Conservation (phyloP, 2,113 vertebrate genomes). For the Gnathonemus longibarbis region DNA sequence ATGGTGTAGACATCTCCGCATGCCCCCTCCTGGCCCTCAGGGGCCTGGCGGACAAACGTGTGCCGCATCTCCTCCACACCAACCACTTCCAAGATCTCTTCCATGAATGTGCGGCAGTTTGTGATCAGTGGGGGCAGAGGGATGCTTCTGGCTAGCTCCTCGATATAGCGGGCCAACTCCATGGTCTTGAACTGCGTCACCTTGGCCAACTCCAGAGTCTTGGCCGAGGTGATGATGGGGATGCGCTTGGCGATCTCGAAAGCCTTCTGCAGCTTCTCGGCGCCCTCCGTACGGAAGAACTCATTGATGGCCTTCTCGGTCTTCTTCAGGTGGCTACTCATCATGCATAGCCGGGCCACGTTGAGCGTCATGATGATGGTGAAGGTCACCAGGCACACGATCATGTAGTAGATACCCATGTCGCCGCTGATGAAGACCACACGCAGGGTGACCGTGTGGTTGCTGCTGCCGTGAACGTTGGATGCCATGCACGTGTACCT, state of each 20-base stretch:
- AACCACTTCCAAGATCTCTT: conserved; percentile 95
- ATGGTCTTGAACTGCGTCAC: conserved; percentile 99
- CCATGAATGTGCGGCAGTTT: conserved; percentile 99
- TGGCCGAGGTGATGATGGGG: conserved; percentile 96
- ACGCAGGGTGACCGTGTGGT: conserved; percentile 86
- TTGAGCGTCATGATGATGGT: conserved; percentile 92
- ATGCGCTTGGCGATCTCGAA: conserved; percentile 98
- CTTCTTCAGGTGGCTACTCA: conserved; percentile 99
- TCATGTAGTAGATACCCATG: conserved; percentile 98
- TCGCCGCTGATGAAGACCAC: conserved; percentile 88
- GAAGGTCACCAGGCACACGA: conserved; percentile 94
- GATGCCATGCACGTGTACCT: conserved; percentile 89
- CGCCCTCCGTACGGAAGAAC: conserved; percentile 96
- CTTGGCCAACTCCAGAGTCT: conserved; percentile 96
- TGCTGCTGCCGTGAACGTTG: conserved; percentile 70
- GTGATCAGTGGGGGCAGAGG: conserved; percentile 96
- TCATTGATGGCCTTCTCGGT: conserved; percentile 98
- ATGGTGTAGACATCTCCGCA: conserved; percentile 73
- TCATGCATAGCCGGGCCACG: conserved; percentile 94
- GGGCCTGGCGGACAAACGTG: conserved; percentile 75
- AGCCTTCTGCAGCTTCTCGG: conserved; percentile 96
- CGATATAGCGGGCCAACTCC: conserved; percentile 96
- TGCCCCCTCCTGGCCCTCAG: conserved; percentile 62
- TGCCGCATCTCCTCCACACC: conserved; percentile 92
- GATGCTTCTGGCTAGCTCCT: conserved; percentile 91